These are phyloP conservation scores for Harpalus rubripes DNA, from an alignment of 2,888 invertebrate genomes.

Conservation along the genomic window DNA sequence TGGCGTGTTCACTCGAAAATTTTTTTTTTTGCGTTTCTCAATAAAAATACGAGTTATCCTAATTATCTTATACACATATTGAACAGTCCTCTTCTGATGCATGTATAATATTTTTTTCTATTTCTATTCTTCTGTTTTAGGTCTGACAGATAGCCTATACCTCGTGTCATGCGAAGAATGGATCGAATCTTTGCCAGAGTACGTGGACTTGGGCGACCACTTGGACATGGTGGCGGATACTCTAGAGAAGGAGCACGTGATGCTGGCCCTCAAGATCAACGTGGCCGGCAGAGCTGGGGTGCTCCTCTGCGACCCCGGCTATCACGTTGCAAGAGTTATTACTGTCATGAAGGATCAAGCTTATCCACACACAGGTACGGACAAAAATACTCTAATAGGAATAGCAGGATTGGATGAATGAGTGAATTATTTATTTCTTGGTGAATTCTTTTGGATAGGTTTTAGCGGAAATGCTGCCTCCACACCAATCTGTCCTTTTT, in stretches of 20 bases:
- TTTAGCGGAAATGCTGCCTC: too few relatives aligned
- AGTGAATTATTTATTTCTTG: too few relatives aligned
- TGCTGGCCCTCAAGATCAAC: slow-evolving; percentile 87
- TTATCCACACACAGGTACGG: slow-evolving; percentile 90
- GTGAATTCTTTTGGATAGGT: too few relatives aligned
- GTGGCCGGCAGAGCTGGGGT: slow-evolving; percentile 87
- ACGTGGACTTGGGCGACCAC: slow-evolving; percentile 81
- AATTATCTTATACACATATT: too few relatives aligned
- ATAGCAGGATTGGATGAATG: too few relatives aligned
- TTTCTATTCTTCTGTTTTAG: background rate
- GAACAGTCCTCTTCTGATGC: too few relatives aligned
- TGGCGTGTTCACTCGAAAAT: too few relatives aligned
- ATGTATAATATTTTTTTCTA: too few relatives aligned
- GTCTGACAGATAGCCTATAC: slow-evolving; percentile 82
- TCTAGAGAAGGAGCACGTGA: slow-evolving; percentile 92
- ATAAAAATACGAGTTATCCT: too few relatives aligned
- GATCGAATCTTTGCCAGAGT: slow-evolving; percentile 81
- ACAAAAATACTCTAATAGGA: too few relatives aligned
- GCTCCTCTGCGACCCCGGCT: slow-evolving; percentile 93
- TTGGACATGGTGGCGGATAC: slow-evolving; percentile 81
- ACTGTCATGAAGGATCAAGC: slow-evolving; percentile 92
- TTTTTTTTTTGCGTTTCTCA: too few relatives aligned
- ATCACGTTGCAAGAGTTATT: slow-evolving; percentile 91
- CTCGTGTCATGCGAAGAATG: slow-evolving; percentile 94
- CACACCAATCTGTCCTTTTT: too few relatives aligned